These are phyloP conservation scores for Procambarus virginalis DNA, from an alignment of 1,140 invertebrate genomes.

Conservation along the genomic window DNA sequence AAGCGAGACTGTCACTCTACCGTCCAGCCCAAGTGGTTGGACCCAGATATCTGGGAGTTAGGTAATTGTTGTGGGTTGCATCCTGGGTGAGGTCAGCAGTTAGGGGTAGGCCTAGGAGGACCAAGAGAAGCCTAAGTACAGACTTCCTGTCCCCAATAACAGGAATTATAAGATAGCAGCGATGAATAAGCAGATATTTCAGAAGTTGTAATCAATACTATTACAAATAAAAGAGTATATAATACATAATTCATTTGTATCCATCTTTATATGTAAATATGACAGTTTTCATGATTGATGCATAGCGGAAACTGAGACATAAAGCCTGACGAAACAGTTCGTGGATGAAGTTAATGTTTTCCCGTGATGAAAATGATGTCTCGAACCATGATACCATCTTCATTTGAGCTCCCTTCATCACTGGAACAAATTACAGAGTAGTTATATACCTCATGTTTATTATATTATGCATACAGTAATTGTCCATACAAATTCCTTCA, in stretches of 20 bases:
- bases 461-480: neutral
- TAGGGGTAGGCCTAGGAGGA: too few relatives aligned
- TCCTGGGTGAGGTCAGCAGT: too few relatives aligned
- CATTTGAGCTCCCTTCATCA: conserved; percentile 55
- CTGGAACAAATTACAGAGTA: conserved; percentile 1
- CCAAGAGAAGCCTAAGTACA: too few relatives aligned
- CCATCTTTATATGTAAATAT: conserved; percentile 98
- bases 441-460: neutral
- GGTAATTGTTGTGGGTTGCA: too few relatives aligned
- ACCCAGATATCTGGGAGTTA: too few relatives aligned
- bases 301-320: conserved; percentile 90
- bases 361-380: conserved; percentile 90
- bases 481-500: neutral
- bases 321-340: conserved; percentile 96
- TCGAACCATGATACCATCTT: conserved; percentile 81
- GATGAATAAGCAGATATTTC: too few relatives aligned
- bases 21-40: too few relatives aligned
- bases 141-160: too few relatives aligned
- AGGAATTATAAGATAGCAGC: too few relatives aligned
- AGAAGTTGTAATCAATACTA: too few relatives aligned
- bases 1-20: too few relatives aligned
- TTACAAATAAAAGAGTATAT: too few relatives aligned
- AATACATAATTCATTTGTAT: conserved; percentile 87
- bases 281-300: conserved; percentile 89
- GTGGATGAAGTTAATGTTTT: conserved; percentile 96